phyloP scores from a whole-genome alignment of 2,113 vertebrate species.

The Ailurus styani region DNA sequence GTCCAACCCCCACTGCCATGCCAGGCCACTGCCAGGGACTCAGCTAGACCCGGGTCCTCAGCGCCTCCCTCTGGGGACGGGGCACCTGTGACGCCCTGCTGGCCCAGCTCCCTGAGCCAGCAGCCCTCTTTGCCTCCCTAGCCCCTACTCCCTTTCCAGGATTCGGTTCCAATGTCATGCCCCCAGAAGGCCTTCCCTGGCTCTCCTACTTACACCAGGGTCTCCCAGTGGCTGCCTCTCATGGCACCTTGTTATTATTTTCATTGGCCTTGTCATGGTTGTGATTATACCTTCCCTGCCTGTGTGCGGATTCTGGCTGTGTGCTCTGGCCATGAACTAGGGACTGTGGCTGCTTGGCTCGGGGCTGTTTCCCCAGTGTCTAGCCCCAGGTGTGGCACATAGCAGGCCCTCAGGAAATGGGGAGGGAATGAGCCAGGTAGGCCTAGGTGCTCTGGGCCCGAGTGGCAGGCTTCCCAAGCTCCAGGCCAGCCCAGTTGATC shows the following conservation, averaged over 20 bases:
- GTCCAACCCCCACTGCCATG: neutral
- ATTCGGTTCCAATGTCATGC: neutral
- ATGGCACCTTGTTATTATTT: neutral
- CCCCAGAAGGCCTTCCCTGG: neutral
- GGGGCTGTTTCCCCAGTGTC: accelerated
- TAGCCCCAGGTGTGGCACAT: neutral
- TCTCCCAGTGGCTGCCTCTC: neutral
- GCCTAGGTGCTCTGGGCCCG: neutral
- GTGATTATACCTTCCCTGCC: neutral
- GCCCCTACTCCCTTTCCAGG: neutral
- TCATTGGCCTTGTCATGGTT: neutral
- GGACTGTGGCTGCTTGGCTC: neutral
- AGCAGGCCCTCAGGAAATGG: neutral
- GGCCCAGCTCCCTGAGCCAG: neutral
- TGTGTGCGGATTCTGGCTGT: neutral
- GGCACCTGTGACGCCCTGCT: neutral
- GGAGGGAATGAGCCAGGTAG: neutral
- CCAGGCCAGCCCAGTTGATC: neutral
- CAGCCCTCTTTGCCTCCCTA: neutral
- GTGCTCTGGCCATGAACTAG: neutral
- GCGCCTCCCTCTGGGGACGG: neutral
- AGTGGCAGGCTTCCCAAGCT: neutral
- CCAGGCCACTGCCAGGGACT: neutral
- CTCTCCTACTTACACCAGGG: neutral
- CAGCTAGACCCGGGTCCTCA: neutral